Evolutionary conservation across 1,140 invertebrate genomes (phyloP), one percentile per base, ranked within the genome.

Genomic region (Triops longicaudatus): DNA sequence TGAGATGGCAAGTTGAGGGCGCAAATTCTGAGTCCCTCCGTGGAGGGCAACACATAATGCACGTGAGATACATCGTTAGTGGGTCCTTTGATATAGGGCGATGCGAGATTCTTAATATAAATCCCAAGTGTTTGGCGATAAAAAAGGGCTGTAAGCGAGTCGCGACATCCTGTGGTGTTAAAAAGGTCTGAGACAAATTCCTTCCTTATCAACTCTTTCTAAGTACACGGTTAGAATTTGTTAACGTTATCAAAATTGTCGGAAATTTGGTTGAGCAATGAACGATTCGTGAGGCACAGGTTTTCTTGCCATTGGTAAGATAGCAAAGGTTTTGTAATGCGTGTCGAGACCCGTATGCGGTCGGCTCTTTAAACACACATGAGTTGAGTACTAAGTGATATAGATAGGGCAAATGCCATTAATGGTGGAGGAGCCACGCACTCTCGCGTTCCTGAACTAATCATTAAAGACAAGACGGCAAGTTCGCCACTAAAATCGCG

Each of bases 351-450:
- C 17, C 22, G 50, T 63, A 22, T 63, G 50, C 50, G 50, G 50
- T 63, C 50, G 50, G 3, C 6, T 17, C n/a, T 63, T 63, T 63
- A 17, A n/a, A 63, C 22, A 37, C 50, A 12, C 50, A 14, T 63
- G 14, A 63, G 50, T 22, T 63, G 14, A 63, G 50, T 22, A 22
- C 50, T 37, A 63, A 14, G 50, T 63, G 50, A 63, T 63, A 63
- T 63, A 63, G 50, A 63, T 63, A 63, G 50, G 50, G 50, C 50
- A 63, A 63, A 63, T 63, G 50, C 50, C 50, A 63, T 63, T 63
- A 63, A 63, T 14, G 50, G 50, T 22, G 50, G 50, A 63, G 50
- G 50, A 63, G 50, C 50, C 50, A 63, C 50, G 22, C 50, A 63
- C 17, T 63, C 50, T 63, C 50, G 50, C 50, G 50, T 63, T 63